Conservation (phyloP, 2,113 vertebrate species). For the Mustela lutreola region DNA sequence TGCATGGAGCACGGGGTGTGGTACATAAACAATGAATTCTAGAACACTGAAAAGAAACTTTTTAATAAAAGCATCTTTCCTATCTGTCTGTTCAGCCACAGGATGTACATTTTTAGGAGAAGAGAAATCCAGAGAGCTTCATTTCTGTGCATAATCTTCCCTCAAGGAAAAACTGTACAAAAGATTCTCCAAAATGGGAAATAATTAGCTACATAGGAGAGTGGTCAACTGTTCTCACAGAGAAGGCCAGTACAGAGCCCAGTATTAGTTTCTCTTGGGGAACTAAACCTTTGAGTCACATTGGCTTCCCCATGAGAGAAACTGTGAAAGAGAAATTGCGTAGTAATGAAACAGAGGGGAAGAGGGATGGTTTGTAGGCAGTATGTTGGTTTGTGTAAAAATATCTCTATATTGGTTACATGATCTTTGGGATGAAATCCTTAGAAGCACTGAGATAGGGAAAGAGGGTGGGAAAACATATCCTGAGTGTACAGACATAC, state of each 20-base stretch:
- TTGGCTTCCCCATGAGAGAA: conserved; percentile 38
- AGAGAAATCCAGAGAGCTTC: conserved; percentile 27
- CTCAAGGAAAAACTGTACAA: conserved; percentile 17
- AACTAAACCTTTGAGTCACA: neutral
- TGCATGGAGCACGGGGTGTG: too few relatives aligned
- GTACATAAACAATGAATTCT: too few relatives aligned
- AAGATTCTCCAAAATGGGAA: neutral
- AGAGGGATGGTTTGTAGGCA: neutral
- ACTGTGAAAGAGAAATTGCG: neutral
- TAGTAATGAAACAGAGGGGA: neutral
- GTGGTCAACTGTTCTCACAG: neutral
- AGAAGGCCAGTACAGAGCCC: neutral
- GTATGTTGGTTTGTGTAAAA: neutral
- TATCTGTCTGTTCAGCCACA: conserved; percentile 49
- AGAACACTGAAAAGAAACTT: too few relatives aligned
- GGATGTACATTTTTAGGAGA: conserved; percentile 14
- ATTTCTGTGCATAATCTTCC: neutral
- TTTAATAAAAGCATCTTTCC: neutral
- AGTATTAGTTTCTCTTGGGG: conserved; percentile 37
- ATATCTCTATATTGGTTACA: neutral
- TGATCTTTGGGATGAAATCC: neutral
- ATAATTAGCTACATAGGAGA: conserved; percentile 41
- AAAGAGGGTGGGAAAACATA: neutral
- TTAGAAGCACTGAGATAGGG: neutral
- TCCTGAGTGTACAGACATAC: neutral